Conservation (phyloP, 2,888 invertebrate genomes). For the Dioctria linearis region DNA sequence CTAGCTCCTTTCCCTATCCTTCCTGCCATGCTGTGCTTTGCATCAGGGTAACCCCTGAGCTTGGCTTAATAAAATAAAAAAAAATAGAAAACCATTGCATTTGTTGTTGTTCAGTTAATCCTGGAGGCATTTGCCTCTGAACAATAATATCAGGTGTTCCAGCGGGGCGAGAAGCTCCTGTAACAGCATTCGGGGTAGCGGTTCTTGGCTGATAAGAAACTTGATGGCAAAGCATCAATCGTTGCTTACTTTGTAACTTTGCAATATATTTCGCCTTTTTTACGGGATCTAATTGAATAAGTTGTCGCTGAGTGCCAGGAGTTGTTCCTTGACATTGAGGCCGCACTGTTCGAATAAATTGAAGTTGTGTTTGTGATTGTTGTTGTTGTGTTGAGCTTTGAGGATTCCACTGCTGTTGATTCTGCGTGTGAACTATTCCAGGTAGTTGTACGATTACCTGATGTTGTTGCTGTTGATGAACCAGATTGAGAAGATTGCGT, state of each 20-base stretch:
- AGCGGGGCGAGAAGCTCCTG: constrained; percentile 70
- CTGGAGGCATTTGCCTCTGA: constrained; percentile 78
- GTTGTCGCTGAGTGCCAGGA: constrained; percentile 74
- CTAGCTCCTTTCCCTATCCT: constrained; percentile 78
- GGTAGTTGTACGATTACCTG: constrained; percentile 61
- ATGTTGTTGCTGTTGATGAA: constrained; percentile 73
- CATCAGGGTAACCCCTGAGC: too few species aligned
- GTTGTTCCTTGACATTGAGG: constrained; percentile 63
- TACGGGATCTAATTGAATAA: constrained; percentile 86
- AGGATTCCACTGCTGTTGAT: constrained; percentile 75
- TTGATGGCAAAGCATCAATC: constrained; percentile 74
- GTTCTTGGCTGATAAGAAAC: constrained; percentile 70
- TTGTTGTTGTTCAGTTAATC: constrained; percentile 77
- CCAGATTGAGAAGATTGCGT: constrained; percentile 59
- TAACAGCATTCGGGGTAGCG: constrained; percentile 70
- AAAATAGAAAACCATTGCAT: constrained; percentile 82
- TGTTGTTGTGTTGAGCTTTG: constrained; percentile 69
- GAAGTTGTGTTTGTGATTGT: constrained; percentile 64
- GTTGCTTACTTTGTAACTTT: constrained; percentile 78
- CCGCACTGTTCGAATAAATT: constrained; percentile 63
- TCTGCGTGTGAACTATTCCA: constrained; percentile 65
- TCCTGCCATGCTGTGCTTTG: too few species aligned
- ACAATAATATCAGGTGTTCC: constrained; percentile 78
- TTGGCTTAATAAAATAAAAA: too few species aligned
- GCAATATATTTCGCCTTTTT: constrained; percentile 86